Base-by-base conservation (phyloP, 2,888 invertebrate species). In the Synergus umbraculus region DNA sequence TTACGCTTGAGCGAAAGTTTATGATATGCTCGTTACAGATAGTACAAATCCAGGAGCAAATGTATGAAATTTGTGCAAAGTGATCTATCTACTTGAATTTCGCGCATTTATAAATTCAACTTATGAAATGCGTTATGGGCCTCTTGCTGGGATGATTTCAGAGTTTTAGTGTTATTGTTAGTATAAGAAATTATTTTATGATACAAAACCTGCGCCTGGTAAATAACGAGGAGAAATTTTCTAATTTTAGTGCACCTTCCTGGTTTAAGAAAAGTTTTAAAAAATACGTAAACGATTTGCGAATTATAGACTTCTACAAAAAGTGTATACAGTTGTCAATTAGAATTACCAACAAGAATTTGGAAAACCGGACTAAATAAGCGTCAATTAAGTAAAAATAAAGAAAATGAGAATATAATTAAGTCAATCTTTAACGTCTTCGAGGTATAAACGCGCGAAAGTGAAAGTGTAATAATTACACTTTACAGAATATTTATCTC, bases 381-480 rank as follows among this genome's bases (percentile, higher is more conserved):
- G 65, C 41, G 43, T n/a, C 65, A 65, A 65, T 65, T 65, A 65
- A 69, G 15, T 46, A 49, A 22, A 44, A 15, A n/a, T 13, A 49
- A 49, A 69, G 15, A 69, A 22, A 13, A 43, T n/a, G 10, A 69
- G 49, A 15, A 69, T 29, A 37, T 54, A 46, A 54, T 69, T n/a
- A 69, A 37, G 29, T 15, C 29, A 29, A 46, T 49, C 37, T 29
- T 54, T 18, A 44, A 46, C 41, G 13, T 69, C 13, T 69, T 29
- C 4, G 46, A 46, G 46, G 15, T 49, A 49, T n/a, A 54, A 49
- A 29, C 1, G 22, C 22, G 22, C 9, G 37, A 69, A 69, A 69
- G 69, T 69, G 69, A 69, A 69, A 69, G 49, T 46, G 37, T 67
- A 67, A 67, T 69, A 29, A 7, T 69, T 69, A 69, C 49, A 54